Conservation (phyloP, 2,113 vertebrate genomes). For the Anolis sagrei region DNA sequence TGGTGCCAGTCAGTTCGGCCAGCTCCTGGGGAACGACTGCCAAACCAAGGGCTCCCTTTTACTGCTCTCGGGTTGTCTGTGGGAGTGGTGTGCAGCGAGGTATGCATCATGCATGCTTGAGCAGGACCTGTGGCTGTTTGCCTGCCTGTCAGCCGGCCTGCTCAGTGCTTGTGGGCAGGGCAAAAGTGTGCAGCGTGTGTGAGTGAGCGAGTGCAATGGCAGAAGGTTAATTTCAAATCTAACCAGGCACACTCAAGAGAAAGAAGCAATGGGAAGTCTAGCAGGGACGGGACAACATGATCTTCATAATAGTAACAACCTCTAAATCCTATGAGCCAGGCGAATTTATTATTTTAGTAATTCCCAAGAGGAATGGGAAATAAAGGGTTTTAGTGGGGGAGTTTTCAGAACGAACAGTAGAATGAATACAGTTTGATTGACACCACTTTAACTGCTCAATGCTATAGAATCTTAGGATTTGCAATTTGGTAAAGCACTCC, state of each 20-base stretch:
- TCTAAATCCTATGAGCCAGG: neutral
- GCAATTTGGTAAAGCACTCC: no score
- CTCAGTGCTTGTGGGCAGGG: conserved; percentile 70
- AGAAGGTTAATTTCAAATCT: conserved; percentile 69
- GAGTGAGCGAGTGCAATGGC: conserved; percentile 33
- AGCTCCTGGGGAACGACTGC: conserved; percentile 10
- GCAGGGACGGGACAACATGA: conserved; percentile 42
- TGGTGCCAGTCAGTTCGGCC: neutral
- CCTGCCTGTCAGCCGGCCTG: conserved; percentile 67
- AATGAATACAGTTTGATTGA: no score
- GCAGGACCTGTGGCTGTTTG: conserved; percentile 60
- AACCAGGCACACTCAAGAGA: conserved; percentile 66
- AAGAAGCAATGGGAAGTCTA: neutral
- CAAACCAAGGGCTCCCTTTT: conserved; percentile 17
- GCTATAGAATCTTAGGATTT: no score
- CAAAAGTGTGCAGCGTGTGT: conserved; percentile 13
- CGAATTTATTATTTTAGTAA: neutral
- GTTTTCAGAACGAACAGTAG: accelerated
- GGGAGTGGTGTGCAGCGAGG: conserved; percentile 39
- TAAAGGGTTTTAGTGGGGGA: no score
- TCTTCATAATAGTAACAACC: conserved; percentile 2
- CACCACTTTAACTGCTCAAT: no score
- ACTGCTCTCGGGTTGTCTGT: conserved; percentile 32
- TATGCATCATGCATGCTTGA: conserved; percentile 61
- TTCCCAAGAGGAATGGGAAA: neutral